Conservation (phyloP, 1,140 invertebrate species). For the Drosophila santomea region DNA sequence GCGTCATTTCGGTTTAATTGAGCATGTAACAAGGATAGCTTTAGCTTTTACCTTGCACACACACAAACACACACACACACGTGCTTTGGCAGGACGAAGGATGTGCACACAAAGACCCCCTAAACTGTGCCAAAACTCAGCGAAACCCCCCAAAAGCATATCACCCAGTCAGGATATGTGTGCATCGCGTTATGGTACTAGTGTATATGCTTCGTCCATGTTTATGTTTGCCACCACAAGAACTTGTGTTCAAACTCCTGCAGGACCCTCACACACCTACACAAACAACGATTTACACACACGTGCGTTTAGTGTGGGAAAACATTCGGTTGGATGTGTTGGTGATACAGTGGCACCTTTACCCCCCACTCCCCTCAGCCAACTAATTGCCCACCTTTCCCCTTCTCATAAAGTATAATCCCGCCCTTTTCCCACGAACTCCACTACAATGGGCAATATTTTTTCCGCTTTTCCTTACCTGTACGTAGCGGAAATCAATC, state of each 20-base stretch:
- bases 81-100: slow-evolving; percentile 31
- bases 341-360: slow-evolving; percentile 9
- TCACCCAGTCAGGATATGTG: slow-evolving; percentile 12
- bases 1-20: slow-evolving; percentile 79
- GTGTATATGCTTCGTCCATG: slow-evolving; percentile 57
- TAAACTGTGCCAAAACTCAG: slow-evolving; percentile 18
- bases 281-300: slow-evolving; percentile 6
- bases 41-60: slow-evolving; percentile 58
- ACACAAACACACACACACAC: slow-evolving; percentile 24
- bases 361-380: background rate
- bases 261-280: slow-evolving; percentile 34
- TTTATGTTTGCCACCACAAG: slow-evolving; percentile 62
- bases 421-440: slow-evolving; percentile 3
- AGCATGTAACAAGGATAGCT: slow-evolving; percentile 74
- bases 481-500: slow-evolving; percentile 70
- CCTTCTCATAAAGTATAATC: slow-evolving; percentile 7
- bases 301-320: slow-evolving; percentile 37
- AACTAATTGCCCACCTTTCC: slow-evolving; percentile 28
- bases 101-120: slow-evolving; percentile 60
- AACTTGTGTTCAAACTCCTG: slow-evolving; percentile 45
- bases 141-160: slow-evolving; percentile 35
- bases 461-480: slow-evolving; percentile 38
- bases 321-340: slow-evolving; percentile 41
- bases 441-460: slow-evolving; percentile 31
- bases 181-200: slow-evolving; percentile 16